Percentiles rank a stretch among this genome's conserved stretches.
These are phyloP conservation scores for Picus viridis DNA, from an alignment of 2,797 vertebrate species.

Conservation along the genomic window DNA sequence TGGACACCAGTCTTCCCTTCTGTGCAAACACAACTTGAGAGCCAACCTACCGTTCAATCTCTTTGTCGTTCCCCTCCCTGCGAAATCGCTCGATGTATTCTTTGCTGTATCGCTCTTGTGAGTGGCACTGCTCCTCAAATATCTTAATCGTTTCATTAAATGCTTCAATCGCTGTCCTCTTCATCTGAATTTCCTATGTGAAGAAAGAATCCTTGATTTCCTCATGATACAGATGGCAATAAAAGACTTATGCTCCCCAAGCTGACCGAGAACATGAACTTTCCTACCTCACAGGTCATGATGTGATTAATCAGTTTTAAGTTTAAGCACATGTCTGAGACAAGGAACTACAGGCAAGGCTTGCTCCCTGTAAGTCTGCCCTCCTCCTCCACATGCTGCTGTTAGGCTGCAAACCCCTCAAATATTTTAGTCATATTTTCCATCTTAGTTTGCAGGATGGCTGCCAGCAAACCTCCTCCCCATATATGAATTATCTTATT, in stretches of 20 bases:
- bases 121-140: conserved; percentile 96
- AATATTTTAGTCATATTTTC: conserved; percentile 64
- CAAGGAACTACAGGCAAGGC: not conserved
- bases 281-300: not conserved
- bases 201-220: conserved; percentile 19
- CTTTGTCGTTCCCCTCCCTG: conserved; percentile 86
- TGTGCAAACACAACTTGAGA: not conserved
- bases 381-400: not conserved
- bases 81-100: conserved; percentile 89
- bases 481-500: conserved; percentile 11
- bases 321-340: not conserved
- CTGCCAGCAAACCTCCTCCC: conserved; percentile 47
- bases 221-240: not conserved
- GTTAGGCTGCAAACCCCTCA: conserved; percentile 26
- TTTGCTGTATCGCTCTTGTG: conserved; percentile 91
- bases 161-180: conserved; percentile 94
- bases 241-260: not conserved
- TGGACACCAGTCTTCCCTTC: not conserved
- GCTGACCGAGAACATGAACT: not conserved
- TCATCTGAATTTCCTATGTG: conserved; percentile 96
- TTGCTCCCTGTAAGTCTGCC: not conserved
- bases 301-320: not conserved
- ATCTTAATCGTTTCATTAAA: conserved; percentile 99
- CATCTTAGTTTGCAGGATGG: conserved; percentile 50
- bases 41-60: conserved; percentile 89